Base-by-base conservation (phyloP, 1,140 invertebrate genomes). In the Cydia pomonella region DNA sequence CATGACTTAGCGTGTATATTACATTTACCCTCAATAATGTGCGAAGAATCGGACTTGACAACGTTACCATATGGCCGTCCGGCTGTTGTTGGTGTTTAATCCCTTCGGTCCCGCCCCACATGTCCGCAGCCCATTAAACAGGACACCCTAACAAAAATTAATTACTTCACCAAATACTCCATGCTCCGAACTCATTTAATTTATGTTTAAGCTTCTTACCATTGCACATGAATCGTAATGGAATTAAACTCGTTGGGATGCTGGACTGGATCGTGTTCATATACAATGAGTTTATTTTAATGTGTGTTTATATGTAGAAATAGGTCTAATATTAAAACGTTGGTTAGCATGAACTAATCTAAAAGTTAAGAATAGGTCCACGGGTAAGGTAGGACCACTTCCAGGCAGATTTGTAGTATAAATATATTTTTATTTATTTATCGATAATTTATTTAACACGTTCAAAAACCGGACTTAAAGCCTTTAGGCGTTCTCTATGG, bases 151-250 rank as follows among this genome's bases (percentile, higher is more conserved):
- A 88, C 85, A 86, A 88, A 89, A 90, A 87, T 87, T 91, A 92
- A 92, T 89, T 86, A 87, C 87, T 87, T 84, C 81, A 87, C 86
- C 90, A 90, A 79, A 81, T 77, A 83, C 81, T 81, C 79, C 79
- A 82, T 79, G 82, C 77, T 79, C 77, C 72, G 73, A 82, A 86
- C 79, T 74, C 82, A 80, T 83, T 82, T 82, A 84, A 85, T 84
- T 84, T 85, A 76, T 76, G 75, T 77, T 78, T 81, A 79, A 77
- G 71, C 77, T 80, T 69, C 76, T 76, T 78, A 62, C 62, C 76
- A 75, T 75, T 72, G 64, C 66, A 33, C 76, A 75, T 38, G 63
- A 25, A 50, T 73, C 27, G 73, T 76, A 77, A 82, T 82, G 72
- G 74, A 82, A 78, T 80, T 78, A 80, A 82, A 76, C 63, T 74